Conservation (phyloP, 2,113 vertebrate species). For the Atractosteus spatula region DNA sequence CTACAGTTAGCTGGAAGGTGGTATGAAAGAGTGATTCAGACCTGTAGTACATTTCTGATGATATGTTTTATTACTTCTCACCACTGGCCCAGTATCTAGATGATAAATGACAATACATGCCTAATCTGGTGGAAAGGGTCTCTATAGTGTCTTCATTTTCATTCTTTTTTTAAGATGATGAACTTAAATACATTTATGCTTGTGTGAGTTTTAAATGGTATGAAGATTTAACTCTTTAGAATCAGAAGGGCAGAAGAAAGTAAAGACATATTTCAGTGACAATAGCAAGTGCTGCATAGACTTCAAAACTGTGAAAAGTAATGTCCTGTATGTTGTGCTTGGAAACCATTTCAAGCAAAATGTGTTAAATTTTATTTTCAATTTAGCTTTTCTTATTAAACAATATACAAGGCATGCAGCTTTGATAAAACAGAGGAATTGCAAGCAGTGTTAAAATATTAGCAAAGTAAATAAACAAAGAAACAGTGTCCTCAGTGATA, state of each 20-base stretch:
- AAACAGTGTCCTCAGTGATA: too few species aligned
- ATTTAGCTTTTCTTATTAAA: too few species aligned
- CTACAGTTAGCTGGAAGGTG: slow-evolving; percentile 97
- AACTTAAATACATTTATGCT: slow-evolving; percentile 64
- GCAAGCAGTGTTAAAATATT: too few species aligned
- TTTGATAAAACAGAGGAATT: too few species aligned
- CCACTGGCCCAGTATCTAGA: slow-evolving; percentile 94
- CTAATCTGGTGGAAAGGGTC: slow-evolving; percentile 80
- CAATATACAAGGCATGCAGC: too few species aligned
- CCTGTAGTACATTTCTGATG: slow-evolving; percentile 98
- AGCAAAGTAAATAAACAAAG: too few species aligned
- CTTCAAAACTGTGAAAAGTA: too few species aligned
- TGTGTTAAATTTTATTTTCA: too few species aligned
- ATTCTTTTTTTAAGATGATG: slow-evolving; percentile 77
- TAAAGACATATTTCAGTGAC: too few species aligned
- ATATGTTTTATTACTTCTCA: slow-evolving; percentile 99
- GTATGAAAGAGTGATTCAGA: slow-evolving; percentile 98
- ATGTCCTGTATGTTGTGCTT: too few species aligned
- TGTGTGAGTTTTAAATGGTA: not conserved
- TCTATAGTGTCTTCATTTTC: slow-evolving; percentile 83
- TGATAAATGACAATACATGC: slow-evolving; percentile 98
- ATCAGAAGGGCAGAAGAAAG: not conserved
- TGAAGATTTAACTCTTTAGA: not conserved
- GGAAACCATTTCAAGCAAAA: too few species aligned
- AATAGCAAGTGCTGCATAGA: too few species aligned